Base-by-base conservation (phyloP, 2,888 invertebrate species). In the Microctonus brassicae region DNA sequence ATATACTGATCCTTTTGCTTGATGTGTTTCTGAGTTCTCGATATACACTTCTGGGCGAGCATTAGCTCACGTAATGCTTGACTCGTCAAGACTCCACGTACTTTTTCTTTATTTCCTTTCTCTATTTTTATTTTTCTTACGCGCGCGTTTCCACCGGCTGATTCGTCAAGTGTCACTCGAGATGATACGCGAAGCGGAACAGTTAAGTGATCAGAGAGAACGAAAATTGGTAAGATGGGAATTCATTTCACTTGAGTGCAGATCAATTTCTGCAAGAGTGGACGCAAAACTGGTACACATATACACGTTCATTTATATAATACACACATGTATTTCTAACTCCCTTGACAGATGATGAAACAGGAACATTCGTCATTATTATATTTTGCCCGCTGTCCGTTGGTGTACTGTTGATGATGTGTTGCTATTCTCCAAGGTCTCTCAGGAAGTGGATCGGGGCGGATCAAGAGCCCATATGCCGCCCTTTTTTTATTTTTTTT, bases 371-470 rank as follows among this genome's bases (percentile, higher is more conserved):
- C 82, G 82, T 84, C 83, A 83, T 84, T 83, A 85, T 83, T 82
- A 81, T 81, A 47, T 47, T 17, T 17, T 47, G 47, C 17, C 9
- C 17, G 7, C 47, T 47, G 47, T 47, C 47, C 47, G 47, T 47
- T 47, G 47, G 47, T 47, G 7, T 47, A 47, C 17, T 17, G 17
- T 47, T 47, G 47, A 47, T 47, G 47, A 47, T 47, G 47, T 47
- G 47, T 47, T 47, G 64, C 72, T 73, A 42, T 62, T 36, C 61
- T 80, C 83, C 84, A 78, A 81, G 75, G 79, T 79, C 81, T 69
- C 72, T 83, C 86, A 85, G 86, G 86, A 86, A 86, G 83, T 86
- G 84, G 86, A 86, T 83, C 82, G 86, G 85, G 17, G 77, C 81
- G 82, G 84, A 86, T 86, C 84, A 84, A 84, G 85, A 82, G 81